Evolutionary conservation across 2,888 invertebrate genomes (phyloP).

Genomic region (Eupithecia vulgata): DNA sequence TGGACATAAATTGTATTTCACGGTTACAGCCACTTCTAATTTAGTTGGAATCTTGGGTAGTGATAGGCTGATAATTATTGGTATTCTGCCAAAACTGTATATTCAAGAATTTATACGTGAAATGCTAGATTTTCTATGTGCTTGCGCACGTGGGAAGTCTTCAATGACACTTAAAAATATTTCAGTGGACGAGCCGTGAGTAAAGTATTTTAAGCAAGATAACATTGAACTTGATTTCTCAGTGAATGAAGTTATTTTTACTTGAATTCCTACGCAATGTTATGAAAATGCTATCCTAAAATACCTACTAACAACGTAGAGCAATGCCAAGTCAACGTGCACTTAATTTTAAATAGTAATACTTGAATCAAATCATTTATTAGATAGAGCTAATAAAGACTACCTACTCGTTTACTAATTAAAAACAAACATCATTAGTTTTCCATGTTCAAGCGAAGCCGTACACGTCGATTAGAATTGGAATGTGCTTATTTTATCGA

Average conservation of each 20-base stretch:
- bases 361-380: background rate
- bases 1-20: slow-evolving; percentile 47
- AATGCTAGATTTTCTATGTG: slow-evolving; percentile 48
- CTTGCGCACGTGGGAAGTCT: slow-evolving; percentile 51
- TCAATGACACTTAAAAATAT: slow-evolving; percentile 55
- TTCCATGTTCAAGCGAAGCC: background rate
- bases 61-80: slow-evolving; percentile 59
- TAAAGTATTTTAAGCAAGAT: slow-evolving; percentile 63
- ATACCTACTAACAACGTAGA: slow-evolving; percentile 4
- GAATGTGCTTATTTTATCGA: slow-evolving; percentile 2
- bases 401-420: background rate
- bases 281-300: slow-evolving; percentile 9
- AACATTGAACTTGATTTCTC: slow-evolving; percentile 65
- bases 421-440: slow-evolving; percentile 4
- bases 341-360: background rate
- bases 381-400: background rate
- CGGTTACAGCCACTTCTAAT: slow-evolving; percentile 52
- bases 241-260: slow-evolving; percentile 57
- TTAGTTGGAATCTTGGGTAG: slow-evolving; percentile 58
- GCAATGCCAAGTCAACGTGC: background rate
- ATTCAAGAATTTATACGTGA: slow-evolving; percentile 49
- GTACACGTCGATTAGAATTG: background rate
- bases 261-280: slow-evolving; percentile 30
- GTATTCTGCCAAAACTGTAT: slow-evolving; percentile 59
- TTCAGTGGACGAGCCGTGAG: slow-evolving; percentile 47